Base-by-base conservation (phyloP, 2,797 vertebrate genomes). In the Iguana delicatissima region DNA sequence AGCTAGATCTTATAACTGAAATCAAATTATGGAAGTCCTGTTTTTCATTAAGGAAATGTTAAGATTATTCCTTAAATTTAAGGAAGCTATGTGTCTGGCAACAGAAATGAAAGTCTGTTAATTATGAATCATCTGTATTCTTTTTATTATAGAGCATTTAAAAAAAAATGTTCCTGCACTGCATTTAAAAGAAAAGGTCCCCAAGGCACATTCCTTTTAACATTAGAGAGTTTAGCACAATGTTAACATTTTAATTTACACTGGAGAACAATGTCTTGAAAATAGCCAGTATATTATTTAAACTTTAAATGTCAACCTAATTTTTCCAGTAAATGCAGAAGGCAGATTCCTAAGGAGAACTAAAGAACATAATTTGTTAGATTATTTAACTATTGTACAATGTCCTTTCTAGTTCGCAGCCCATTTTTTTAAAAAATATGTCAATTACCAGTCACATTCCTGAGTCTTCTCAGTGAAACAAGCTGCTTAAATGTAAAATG, bases 301-400 rank as follows among this genome's bases (percentile, higher is more conserved):
- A 96, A 89, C 91, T 94, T 95, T 95, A 96, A 96, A 96, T 95
- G 90, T 95, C 95, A 97, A 95, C 93, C 92, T 93, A 92, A 92
- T 91, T 90, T 86, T 87, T 90, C 52, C 94, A 93, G 85, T 64
- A 91, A 94, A 96, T 91, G 88, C 83, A 92, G 80, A 92, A 96
- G 82, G 89, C 81, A 94, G 90, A 94, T 93, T 95, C n/a, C 86
- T 94, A 96, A 93, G 89, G 89, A 95, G 86, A 95, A 93, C 86
- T 87, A 92, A 95, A 77, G 87, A 94, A 42, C 35, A 86, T 91
- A 94, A 95, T 95, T 96, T 94, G 89, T 88, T 91, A 93, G 92
- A 95, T 85, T 94, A 89, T 89, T 94, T 91, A 93, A 95, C 74
- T 88, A 92, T 93, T 93, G 86, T 86, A 38, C 69, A 95, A 94